Base-by-base conservation (phyloP, 2,888 invertebrate species). In the Ochropleura leucogaster region DNA sequence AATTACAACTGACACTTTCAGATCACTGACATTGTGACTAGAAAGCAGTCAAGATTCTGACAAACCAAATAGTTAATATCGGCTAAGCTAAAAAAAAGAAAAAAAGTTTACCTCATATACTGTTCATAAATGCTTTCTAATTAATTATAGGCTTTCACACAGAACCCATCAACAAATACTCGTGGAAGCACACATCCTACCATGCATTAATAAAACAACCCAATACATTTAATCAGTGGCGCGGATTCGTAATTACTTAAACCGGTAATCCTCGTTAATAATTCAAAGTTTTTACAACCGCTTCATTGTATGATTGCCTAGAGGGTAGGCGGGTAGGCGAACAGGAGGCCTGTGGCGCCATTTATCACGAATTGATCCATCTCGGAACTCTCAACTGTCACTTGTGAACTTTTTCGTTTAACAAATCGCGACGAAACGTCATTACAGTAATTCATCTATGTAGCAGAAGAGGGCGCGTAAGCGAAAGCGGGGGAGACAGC, bases 321-420 rank as follows among this genome's bases (percentile, higher is more conserved):
- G 85, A 85, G 87, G 86, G 83, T 82, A 76, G 76, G 85, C 85
- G 88, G 90, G 92, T 91, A 42, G 84, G 86, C 83, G 86, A 85
- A 81, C 84, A 77, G 74, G 84, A 86, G 87, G 90, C 92, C 90
- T 89, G 90, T 90, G 90, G 83, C 87, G 87, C 89, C 91, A 94
- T 94, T 93, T 94, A 94, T 95, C 94, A 94, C 87, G 87, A 89
- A 92, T 93, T 93, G 93, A 94, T 94, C 93, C 92, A 91, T 93
- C 91, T 89, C 83, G 82, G 84, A 89, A 91, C 89, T 90, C 88
- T 87, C 88, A 86, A 90, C 92, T 94, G 93, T 92, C 94, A 91
- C 89, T 92, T 87, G 89, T 88, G 89, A 92, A 93, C 91, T 93
- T 93, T 94, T 93, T 92, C 92, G 92, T 92, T 94, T 92, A 92